These are phyloP conservation scores for Poecilia picta DNA, from an alignment of 2,797 vertebrate species.

Conservation along the genomic window DNA sequence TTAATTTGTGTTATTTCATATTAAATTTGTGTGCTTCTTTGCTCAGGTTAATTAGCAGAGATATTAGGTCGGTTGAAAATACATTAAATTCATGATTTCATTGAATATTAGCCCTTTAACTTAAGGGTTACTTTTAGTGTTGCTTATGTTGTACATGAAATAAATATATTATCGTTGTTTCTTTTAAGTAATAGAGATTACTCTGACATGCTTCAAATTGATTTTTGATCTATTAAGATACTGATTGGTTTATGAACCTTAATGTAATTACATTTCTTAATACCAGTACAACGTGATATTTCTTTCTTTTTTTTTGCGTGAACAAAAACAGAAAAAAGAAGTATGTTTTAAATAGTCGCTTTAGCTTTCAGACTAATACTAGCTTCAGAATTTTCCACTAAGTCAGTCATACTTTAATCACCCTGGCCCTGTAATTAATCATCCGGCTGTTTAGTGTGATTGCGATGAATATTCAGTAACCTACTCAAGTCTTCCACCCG, in stretches of 20 bases:
- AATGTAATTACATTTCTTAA: background rate
- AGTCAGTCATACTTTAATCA: slow-evolving; percentile 72
- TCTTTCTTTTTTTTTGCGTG: too few relatives aligned
- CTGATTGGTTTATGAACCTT: background rate
- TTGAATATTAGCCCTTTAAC: background rate
- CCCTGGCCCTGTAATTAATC: slow-evolving; percentile 69
- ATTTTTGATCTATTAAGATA: background rate
- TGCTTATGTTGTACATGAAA: background rate
- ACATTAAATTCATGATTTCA: background rate
- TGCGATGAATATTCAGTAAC: slow-evolving; percentile 78
- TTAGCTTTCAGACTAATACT: slow-evolving; percentile 49
- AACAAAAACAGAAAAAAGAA: slow-evolving; percentile 6
- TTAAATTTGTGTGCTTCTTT: background rate
- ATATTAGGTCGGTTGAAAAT: background rate
- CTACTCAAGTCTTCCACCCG: slow-evolving; percentile 56
- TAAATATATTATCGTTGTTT: background rate
- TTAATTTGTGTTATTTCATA: background rate
- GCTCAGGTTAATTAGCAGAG: background rate
- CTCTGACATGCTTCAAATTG: background rate
- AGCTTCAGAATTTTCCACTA: slow-evolving; percentile 47
- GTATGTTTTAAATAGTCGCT: slow-evolving; percentile 56
- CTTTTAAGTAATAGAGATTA: background rate
- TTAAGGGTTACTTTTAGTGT: background rate
- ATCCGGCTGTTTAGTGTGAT: slow-evolving; percentile 66
- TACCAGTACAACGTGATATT: background rate